phyloP scores from a whole-genome alignment of 35 echinoderm and acorn worm species.

The Nesometra sesokonis region DNA sequence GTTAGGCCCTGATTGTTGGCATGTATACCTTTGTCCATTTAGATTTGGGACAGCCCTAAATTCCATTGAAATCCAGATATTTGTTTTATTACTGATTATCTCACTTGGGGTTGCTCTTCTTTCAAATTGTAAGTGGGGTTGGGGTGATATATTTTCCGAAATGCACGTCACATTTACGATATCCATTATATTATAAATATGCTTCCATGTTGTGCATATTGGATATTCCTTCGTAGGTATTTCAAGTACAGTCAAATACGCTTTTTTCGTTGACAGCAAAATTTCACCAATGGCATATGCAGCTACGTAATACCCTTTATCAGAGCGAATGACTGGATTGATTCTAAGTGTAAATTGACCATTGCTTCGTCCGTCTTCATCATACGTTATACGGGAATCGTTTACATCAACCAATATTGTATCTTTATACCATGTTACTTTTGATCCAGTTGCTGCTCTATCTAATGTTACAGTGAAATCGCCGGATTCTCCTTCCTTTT shows the following conservation, averaged over 20 bases:
- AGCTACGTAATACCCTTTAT: neutral
- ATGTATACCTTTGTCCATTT: neutral
- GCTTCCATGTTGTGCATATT: neutral
- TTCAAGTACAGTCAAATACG: neutral
- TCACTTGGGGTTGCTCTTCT: neutral
- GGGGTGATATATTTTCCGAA: neutral
- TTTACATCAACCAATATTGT: neutral
- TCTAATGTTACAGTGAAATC: neutral
- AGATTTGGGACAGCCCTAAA: neutral
- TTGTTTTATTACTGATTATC: neutral
- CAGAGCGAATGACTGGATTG: neutral
- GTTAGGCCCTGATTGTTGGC: neutral
- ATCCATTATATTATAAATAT: neutral
- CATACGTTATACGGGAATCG: neutral
- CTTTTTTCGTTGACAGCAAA: neutral
- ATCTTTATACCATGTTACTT: neutral
- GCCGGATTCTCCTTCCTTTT: neutral
- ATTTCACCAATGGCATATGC: neutral
- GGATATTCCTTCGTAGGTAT: neutral
- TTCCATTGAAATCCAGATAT: neutral
- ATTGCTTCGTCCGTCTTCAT: neutral
- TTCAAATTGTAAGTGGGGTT: neutral
- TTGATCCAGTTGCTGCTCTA: neutral
- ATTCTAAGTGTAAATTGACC: neutral
- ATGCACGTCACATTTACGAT: neutral